Evolutionary conservation across 2,797 vertebrate genomes (phyloP).

Genomic region (Cuniculus paca): DNA sequence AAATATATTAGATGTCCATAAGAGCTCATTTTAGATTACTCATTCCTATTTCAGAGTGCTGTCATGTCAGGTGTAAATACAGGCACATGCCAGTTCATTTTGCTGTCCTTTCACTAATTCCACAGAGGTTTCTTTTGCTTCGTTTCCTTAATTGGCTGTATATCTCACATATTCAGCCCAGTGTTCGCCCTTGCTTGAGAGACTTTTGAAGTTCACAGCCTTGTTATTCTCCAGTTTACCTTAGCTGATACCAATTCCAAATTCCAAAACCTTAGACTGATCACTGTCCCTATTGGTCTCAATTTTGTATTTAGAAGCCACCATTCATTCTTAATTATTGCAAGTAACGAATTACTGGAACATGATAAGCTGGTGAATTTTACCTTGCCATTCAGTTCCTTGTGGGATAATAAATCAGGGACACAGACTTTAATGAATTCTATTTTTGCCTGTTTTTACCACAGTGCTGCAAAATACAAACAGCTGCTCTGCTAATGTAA

Average conservation of each 20-base stretch:
- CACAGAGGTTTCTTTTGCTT: constrained; percentile 39
- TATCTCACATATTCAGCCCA: neutral
- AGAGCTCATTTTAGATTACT: neutral
- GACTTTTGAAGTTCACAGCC: neutral
- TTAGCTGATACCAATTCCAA: neutral
- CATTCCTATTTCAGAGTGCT: neutral
- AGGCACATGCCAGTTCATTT: constrained; percentile 36
- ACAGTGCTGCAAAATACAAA: constrained; percentile 41
- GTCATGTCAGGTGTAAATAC: neutral
- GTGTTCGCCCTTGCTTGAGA: neutral
- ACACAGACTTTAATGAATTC: neutral
- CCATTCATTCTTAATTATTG: neutral
- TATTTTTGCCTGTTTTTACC: constrained; percentile 32
- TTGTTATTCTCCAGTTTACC: neutral
- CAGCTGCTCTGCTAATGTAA: constrained; percentile 70
- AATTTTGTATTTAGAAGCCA: neutral
- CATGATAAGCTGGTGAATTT: neutral
- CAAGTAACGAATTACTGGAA: constrained; percentile 1
- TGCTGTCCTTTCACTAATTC: neutral
- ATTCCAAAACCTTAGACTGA: constrained; percentile 31
- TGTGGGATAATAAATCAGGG: neutral
- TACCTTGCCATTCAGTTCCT: neutral
- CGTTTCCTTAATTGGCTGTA: neutral
- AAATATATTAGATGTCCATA: neutral
- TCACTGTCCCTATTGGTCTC: neutral